Evolutionary conservation across 2,888 invertebrate species (phyloP).

Genomic region (Ennomos erosarius): DNA sequence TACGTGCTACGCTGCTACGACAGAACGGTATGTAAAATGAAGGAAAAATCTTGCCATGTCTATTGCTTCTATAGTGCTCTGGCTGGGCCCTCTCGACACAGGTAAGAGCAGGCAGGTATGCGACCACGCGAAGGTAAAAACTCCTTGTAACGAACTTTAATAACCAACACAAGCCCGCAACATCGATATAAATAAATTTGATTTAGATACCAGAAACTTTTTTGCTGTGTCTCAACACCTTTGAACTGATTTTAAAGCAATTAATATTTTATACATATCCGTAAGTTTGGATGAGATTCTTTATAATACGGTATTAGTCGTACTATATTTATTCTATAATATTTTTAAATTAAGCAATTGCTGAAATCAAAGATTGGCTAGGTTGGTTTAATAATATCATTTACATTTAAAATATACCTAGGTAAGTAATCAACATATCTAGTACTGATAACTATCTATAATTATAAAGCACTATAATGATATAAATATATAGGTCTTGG

Average conservation of each 20-base stretch:
- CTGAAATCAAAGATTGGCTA: no score
- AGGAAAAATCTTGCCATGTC: conserved; percentile 44
- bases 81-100: conserved; percentile 66
- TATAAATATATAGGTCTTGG: no score
- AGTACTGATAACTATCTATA: no score
- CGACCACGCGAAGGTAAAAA: conserved; percentile 58
- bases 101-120: conserved; percentile 79
- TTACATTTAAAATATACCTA: no score
- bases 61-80: conserved; percentile 41
- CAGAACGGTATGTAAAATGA: no score
- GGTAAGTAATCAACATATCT: no score
- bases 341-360: no score
- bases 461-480: no score
- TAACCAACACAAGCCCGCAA: conserved; percentile 64
- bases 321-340: no score
- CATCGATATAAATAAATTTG: conserved; percentile 53
- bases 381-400: no score
- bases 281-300: neutral
- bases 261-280: conserved; percentile 14
- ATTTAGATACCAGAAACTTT: conserved; percentile 28
- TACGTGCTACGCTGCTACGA: no score
- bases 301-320: no score
- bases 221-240: conserved; percentile 15
- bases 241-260: conserved; percentile 16
- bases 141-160: conserved; percentile 75